Conservation (phyloP, 1,140 invertebrate species). For the Heterodera carotae region DNA sequence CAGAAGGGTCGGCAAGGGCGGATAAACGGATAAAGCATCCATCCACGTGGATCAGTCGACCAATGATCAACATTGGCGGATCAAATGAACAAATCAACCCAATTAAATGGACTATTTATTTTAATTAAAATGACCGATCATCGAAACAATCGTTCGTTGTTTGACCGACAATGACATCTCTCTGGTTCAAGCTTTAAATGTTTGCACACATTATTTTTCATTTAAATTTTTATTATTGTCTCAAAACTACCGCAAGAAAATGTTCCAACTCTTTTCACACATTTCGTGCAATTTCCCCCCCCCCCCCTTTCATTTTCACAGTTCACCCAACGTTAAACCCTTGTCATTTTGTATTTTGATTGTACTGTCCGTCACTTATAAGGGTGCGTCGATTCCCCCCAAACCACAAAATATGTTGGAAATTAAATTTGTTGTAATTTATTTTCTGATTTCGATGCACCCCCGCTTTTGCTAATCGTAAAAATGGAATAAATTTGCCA, state of each 20-base stretch:
- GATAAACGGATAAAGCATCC: neutral
- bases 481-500: neutral
- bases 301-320: neutral
- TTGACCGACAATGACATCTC: neutral
- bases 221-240: neutral
- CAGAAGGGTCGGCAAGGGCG: neutral
- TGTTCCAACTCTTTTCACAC: neutral
- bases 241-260: neutral
- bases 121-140: neutral
- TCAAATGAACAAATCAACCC: too few species aligned
- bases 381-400: too few species aligned
- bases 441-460: neutral
- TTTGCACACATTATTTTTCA: neutral
- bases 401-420: too few species aligned
- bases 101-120: neutral
- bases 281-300: neutral
- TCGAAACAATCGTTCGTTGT: neutral
- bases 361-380: too few species aligned
- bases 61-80: neutral
- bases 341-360: too few species aligned
- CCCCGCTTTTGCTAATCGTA: neutral
- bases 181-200: conserved; percentile 21
- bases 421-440: too few species aligned
- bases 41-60: neutral
- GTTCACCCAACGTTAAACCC: too few species aligned